phyloP scores from a whole-genome alignment of 2,797 vertebrate genomes.

The Neostethus bicornis region DNA sequence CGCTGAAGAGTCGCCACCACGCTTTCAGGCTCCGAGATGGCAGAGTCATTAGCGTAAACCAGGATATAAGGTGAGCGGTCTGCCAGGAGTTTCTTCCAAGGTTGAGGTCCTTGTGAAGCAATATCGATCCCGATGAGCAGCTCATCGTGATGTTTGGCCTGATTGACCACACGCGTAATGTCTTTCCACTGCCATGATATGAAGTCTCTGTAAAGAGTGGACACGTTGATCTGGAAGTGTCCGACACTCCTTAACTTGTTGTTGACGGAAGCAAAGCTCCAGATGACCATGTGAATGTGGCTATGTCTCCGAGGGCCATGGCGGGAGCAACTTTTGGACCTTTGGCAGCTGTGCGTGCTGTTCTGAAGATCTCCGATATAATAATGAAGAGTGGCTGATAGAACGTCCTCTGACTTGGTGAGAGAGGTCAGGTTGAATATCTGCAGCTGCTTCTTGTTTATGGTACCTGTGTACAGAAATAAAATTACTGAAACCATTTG shows the following conservation, averaged over 20 bases:
- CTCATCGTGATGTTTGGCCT: conserved; percentile 82
- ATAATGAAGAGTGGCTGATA: conserved; percentile 91
- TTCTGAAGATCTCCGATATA: conserved; percentile 83
- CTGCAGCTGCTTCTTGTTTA: conserved; percentile 81
- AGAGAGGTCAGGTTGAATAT: conserved; percentile 94
- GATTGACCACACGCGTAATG: conserved; percentile 85
- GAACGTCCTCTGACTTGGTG: conserved; percentile 89
- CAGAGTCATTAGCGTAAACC: conserved; percentile 93
- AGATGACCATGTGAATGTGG: conserved; percentile 83
- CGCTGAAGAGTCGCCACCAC: conserved; percentile 87
- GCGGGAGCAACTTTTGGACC: conserved; percentile 57
- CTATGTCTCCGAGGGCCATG: conserved; percentile 61
- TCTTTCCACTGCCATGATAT: conserved; percentile 92
- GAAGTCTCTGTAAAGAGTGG: conserved; percentile 73
- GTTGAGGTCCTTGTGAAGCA: conserved; percentile 63
- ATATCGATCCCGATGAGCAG: conserved; percentile 87
- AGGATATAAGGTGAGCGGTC: conserved; percentile 89
- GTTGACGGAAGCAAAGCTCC: conserved; percentile 80
- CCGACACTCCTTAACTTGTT: conserved; percentile 81
- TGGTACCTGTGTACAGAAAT: conserved; percentile 73
- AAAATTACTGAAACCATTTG: conserved; percentile 7
- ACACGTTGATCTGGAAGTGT: conserved; percentile 82
- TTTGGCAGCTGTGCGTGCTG: conserved; percentile 45
- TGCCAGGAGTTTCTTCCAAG: conserved; percentile 75
- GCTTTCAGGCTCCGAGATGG: conserved; percentile 90